Conservation (phyloP, 2,797 vertebrate species). For the Scolopax rusticola region DNA sequence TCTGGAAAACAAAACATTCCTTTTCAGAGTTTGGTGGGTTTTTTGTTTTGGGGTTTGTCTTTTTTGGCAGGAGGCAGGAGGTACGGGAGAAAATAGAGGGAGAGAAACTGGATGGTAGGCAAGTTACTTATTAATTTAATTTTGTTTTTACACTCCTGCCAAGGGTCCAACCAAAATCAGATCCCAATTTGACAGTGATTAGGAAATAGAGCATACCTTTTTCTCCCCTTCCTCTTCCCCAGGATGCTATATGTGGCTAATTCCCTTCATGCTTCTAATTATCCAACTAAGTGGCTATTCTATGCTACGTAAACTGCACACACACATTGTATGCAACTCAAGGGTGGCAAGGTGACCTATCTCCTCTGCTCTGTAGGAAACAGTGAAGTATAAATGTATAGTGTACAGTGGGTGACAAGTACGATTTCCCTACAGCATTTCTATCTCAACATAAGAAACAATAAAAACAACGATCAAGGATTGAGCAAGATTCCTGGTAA, state of each 20-base stretch:
- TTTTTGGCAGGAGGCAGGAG: not conserved
- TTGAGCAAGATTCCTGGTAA: not conserved
- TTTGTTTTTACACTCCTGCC: not conserved
- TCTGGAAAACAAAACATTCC: not conserved
- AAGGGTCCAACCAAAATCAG: not conserved
- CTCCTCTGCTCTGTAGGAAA: not conserved
- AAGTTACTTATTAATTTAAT: not conserved
- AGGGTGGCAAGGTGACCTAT: not conserved
- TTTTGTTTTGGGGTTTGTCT: not conserved
- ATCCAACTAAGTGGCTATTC: not conserved
- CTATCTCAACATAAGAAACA: not conserved
- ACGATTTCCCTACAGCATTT: not conserved
- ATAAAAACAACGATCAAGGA: not conserved
- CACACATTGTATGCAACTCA: not conserved
- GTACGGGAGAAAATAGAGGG: too few species aligned
- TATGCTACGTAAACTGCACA: not conserved
- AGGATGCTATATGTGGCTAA: not conserved
- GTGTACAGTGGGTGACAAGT: not conserved
- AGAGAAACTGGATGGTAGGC: not conserved
- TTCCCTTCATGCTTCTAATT: not conserved
- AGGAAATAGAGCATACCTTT: fast-evolving
- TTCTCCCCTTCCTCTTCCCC: not conserved
- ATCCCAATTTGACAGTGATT: not conserved
- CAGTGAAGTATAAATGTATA: not conserved
- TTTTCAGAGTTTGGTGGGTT: not conserved